Evolutionary conservation across 2,888 invertebrate genomes (phyloP).

Genomic region (Lycocerus yunnanus): DNA sequence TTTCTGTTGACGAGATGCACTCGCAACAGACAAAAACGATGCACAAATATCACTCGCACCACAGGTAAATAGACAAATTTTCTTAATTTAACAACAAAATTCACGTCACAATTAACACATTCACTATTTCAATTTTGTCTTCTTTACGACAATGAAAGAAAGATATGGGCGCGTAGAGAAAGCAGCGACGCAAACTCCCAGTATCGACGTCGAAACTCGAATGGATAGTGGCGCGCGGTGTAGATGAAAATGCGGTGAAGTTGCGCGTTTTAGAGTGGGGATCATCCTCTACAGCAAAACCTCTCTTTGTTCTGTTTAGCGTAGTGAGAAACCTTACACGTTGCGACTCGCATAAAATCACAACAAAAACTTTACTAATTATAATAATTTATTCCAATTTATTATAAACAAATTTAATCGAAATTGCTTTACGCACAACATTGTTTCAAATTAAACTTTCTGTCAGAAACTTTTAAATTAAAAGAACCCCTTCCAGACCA

Average conservation of each 20-base stretch:
- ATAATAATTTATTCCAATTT: neutral
- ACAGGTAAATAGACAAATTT: constrained; percentile 17
- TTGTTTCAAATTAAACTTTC: neutral
- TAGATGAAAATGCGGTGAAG: constrained; percentile 39
- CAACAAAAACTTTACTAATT: neutral
- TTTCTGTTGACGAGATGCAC: constrained; percentile 27
- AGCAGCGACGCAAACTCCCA: constrained; percentile 22
- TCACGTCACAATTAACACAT: constrained; percentile 9
- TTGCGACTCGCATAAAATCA: neutral
- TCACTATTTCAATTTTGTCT: constrained; percentile 14
- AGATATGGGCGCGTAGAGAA: constrained; percentile 34
- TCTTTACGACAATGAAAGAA: constrained; percentile 27
- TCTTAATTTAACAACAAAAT: neutral
- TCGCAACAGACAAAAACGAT: constrained; percentile 17
- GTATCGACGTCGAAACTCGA: constrained; percentile 40
- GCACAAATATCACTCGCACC: constrained; percentile 14
- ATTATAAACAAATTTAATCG: neutral
- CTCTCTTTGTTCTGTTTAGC: constrained; percentile 32
- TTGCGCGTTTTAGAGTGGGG: constrained; percentile 38
- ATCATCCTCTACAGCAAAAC: constrained; percentile 36
- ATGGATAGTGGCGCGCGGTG: constrained; percentile 44
- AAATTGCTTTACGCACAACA: neutral
- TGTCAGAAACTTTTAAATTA: neutral
- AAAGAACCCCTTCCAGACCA: neutral
- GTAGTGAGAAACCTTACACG: neutral